Evolutionary conservation across 2,888 invertebrate species (phyloP).

Genomic region (Heteromyza rotundicornis): DNA sequence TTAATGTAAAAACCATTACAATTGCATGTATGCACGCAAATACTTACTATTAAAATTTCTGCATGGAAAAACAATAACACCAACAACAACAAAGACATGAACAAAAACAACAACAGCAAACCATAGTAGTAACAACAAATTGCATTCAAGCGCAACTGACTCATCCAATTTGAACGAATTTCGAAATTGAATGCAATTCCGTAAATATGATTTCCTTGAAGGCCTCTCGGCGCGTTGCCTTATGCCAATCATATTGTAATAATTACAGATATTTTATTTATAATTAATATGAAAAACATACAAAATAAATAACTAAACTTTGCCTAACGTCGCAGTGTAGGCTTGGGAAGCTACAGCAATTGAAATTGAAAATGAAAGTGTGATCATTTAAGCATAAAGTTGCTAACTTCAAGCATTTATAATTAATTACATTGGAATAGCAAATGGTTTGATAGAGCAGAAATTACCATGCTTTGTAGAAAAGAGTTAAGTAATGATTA

Average conservation of each 20-base stretch:
- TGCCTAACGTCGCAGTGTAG: too few species aligned
- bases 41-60: slow-evolving; percentile 38
- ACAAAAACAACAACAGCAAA: not conserved
- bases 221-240: not conserved
- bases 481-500: not conserved
- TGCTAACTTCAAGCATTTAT: not conserved
- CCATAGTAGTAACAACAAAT: slow-evolving; percentile 4
- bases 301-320: not conserved
- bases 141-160: slow-evolving; percentile 13
- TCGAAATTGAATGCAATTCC: not conserved
- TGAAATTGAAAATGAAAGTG: not conserved
- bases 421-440: not conserved
- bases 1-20: slow-evolving; percentile 39
- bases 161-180: slow-evolving; percentile 6
- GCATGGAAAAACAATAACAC: slow-evolving; percentile 14
- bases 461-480: not conserved
- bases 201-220: slow-evolving; percentile 1
- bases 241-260: not conserved
- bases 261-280: not conserved
- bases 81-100: slow-evolving; percentile 1
- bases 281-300: not conserved
- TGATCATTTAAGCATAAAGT: not conserved
- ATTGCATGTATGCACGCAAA: slow-evolving; percentile 52
- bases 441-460: not conserved
- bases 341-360: too few species aligned